Evolutionary conservation across 2,888 invertebrate species (phyloP).

Genomic region (Himalopsyche kuldschensis): DNA sequence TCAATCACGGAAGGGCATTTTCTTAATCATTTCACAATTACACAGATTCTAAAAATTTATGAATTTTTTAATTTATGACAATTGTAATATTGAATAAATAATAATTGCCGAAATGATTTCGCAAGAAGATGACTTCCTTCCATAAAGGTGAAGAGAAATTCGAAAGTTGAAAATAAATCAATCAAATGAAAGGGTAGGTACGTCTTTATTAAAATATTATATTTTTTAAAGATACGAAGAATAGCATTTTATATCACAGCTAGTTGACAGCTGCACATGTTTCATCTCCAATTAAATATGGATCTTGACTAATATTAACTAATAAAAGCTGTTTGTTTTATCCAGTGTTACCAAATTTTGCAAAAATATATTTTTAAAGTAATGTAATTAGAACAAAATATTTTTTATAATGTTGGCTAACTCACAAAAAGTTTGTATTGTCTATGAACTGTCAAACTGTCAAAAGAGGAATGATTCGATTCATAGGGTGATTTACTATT

Average conservation of each 20-base stretch:
- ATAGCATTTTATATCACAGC: background rate
- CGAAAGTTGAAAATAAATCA: constrained; percentile 45
- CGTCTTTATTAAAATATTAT: background rate
- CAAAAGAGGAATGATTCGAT: too few species aligned
- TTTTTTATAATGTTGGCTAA: too few species aligned
- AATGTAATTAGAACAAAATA: background rate
- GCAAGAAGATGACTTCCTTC: constrained; percentile 35
- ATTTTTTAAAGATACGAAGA: background rate
- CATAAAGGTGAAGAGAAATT: constrained; percentile 41
- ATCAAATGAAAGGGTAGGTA: constrained; percentile 35
- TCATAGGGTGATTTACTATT: too few species aligned
- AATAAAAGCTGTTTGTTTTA: background rate
- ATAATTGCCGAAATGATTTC: constrained; percentile 6
- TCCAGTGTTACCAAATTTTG: background rate
- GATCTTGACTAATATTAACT: too few species aligned
- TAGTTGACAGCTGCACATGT: constrained; percentile 32
- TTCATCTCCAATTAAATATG: constrained; percentile 8
- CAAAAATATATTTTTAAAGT: background rate
- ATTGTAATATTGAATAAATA: background rate
- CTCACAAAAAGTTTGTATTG: too few species aligned
- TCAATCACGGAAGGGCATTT: background rate
- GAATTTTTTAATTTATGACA: background rate
- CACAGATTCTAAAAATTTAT: background rate
- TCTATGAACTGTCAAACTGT: too few species aligned
- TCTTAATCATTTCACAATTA: background rate